Conservation (phyloP, 2,888 invertebrate species). For the Mactromeris polynyma region DNA sequence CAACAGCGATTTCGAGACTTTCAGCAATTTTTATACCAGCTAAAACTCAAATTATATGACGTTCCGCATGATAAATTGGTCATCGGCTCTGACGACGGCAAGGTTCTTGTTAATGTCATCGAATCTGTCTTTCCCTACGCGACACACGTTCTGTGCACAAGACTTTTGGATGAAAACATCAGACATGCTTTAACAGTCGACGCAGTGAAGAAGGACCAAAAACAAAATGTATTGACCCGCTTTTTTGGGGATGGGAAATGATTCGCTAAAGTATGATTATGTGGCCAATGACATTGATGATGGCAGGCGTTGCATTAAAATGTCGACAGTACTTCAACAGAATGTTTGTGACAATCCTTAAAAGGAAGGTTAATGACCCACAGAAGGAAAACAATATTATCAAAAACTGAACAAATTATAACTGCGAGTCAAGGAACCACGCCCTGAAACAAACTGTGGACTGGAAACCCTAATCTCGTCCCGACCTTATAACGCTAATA, state of each 20-base stretch:
- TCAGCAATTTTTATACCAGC: conserved; percentile 46
- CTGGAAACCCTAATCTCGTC: conserved; percentile 29
- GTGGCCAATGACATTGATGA: conserved; percentile 48
- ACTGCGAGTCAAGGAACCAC: conserved; percentile 57
- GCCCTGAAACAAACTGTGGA: conserved; percentile 52
- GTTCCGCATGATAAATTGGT: conserved; percentile 34
- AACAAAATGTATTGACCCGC: too few relatives aligned
- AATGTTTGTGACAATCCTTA: conserved; percentile 18
- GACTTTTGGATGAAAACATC: conserved; percentile 48
- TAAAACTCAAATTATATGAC: conserved; percentile 47
- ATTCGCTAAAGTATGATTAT: conserved; percentile 44
- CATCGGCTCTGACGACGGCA: conserved; percentile 55
- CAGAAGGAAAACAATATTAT: too few relatives aligned
- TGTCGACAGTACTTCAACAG: conserved; percentile 38
- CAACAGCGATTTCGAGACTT: too few relatives aligned
- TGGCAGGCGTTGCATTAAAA: not conserved
- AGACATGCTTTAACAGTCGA: conserved; percentile 49
- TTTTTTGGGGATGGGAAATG: conserved; percentile 47
- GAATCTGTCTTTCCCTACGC: conserved; percentile 44
- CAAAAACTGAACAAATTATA: too few relatives aligned
- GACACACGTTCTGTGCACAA: conserved; percentile 53
- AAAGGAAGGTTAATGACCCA: too few relatives aligned
- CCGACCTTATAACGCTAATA: conserved; percentile 10
- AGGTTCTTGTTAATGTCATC: conserved; percentile 47
- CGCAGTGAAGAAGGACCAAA: conserved; percentile 9